Base-by-base conservation (phyloP, 2,113 vertebrate species). In the Vicugna pacos region DNA sequence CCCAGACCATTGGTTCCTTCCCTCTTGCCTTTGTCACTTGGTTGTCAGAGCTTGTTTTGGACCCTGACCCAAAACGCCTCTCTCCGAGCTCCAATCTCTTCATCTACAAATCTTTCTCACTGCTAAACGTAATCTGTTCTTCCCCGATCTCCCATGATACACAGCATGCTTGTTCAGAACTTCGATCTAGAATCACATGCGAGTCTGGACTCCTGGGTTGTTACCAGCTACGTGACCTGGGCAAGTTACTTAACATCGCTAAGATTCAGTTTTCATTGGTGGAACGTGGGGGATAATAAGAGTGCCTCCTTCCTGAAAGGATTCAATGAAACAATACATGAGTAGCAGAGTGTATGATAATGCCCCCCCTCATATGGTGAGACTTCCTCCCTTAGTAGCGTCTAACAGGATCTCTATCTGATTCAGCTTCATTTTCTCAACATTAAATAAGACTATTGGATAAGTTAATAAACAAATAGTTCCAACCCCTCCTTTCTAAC, bases 371-470 rank as follows among this genome's bases (percentile, higher is more conserved):
- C 38, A 42, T n/a, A 19, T 11, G 5, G 10, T 28, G 20, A 28
- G 56, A 87, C 4, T 8, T 82, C 54, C 16, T 84, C 46, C 26
- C 56, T 24, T 22, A 64, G 24, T 48, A 75, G 77, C 58, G 70
- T 85, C 73, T 76, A 58, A 54, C 24, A 69, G 76, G 24, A 60
- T 67, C 64, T 89, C 26, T 64, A 13, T 60, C 12, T 73, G 22
- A 67, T 73, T 95, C 65, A 84, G 60, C 28, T 62, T 75, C 50
- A 88, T 46, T 73, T 79, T 32, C 30, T n/a, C 50, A 89, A 62
- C 3, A 32, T 42, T 86, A 75, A 95, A 69, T 80, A 90, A 89
- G 75, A 90, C 16, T 81, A 73, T 32, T 84, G 72, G 75, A 58
- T 80, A 80, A 91, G 50, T 86, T 60, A 84, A 85, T 70, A 64